Base-by-base conservation (phyloP, 2,113 vertebrate species). In the Aspiorhynchus laticeps region DNA sequence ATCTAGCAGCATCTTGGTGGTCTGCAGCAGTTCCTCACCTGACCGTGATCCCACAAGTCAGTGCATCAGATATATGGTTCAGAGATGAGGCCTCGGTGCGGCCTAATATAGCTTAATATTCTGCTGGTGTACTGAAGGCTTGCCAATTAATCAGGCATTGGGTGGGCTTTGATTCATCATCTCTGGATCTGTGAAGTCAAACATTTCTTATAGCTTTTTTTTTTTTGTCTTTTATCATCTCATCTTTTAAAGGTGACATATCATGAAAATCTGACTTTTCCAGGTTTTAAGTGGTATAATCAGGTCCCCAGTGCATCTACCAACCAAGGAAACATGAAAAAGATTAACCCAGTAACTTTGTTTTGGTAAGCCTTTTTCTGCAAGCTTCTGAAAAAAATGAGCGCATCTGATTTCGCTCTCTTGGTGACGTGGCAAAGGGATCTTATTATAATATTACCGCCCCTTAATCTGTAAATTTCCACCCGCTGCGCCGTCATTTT, bases 101-200 rank as follows among this genome's bases (percentile, higher is more conserved):
- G 61, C 61, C 75, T 59, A 88, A 31, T 82, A 56, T 56, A 83
- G 33, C 69, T 87, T 87, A 85, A 86, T 76, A 87, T 86, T 76
- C 83, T 86, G 36, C 79, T 36, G 33, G 15, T 41, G 88, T 65
- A 69, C 63, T 88, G 88, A 36, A 86, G 36, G 80, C 88, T 38
- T 19, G 56, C 85, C 78, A 63, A 43, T 76, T 85, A 38, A 90
- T 89, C 88, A 87, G 88, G 56, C 67, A 77, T 46, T 24, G 31
- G 67, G 61, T 51, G 43, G 63, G 5, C 41, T 31, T 81, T n/a
- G 38, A 86, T 31, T 56, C 36, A 74, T n/a, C n/a, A 41, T 73
- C 53, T 75, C 48, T 43, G 24, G 15, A 17, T 71, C 81, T 91
- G 77, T 90, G 92, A 91, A 91, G 94, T 87, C 90, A 90, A 83